Percentiles rank a stretch among this genome's conserved stretches.
phyloP scores from a whole-genome alignment of 2,888 invertebrate genomes.

The Macrophya alboannulata region DNA sequence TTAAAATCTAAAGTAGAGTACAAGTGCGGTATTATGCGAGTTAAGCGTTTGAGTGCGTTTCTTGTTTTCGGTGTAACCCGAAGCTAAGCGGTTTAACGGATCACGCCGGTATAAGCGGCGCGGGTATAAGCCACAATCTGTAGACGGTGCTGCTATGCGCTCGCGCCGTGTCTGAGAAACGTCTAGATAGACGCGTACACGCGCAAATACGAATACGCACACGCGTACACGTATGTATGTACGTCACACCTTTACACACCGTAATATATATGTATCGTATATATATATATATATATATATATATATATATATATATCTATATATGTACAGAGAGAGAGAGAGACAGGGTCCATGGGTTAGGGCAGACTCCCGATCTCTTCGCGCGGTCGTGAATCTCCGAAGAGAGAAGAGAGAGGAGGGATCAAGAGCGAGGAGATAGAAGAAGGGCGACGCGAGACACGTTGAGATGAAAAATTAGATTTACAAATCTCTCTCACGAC shows the following conservation, averaged over 20 bases:
- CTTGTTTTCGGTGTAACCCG: conserved; percentile 80
- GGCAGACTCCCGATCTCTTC: conserved; percentile 19
- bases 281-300: neutral
- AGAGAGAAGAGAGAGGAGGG: conserved; percentile 55
- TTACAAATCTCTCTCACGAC: conserved; percentile 76
- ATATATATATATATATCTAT: neutral
- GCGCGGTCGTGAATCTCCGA: conserved; percentile 43
- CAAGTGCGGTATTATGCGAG: conserved; percentile 75
- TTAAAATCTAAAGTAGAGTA: conserved; percentile 54
- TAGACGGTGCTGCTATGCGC: conserved; percentile 11
- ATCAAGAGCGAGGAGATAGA: neutral
- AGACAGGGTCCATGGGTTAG: neutral
- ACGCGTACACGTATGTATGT: neutral
- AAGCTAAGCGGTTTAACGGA: conserved; percentile 80
- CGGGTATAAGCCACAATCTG: conserved; percentile 52
- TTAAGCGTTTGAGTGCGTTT: conserved; percentile 77
- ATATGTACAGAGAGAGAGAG: too few species aligned
- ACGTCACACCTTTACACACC: neutral
- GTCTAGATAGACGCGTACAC: conserved; percentile 65
- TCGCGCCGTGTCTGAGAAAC: conserved; percentile 71
- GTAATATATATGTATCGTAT: neutral
- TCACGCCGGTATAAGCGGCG: conserved; percentile 74
- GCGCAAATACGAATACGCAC: neutral
- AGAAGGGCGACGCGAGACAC: conserved; percentile 51
- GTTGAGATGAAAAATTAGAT: conserved; percentile 76